Percentiles rank a stretch among this genome's conserved stretches.
Conservation (phyloP, 2,113 vertebrate species). For the Hemiscyllium ocellatum region DNA sequence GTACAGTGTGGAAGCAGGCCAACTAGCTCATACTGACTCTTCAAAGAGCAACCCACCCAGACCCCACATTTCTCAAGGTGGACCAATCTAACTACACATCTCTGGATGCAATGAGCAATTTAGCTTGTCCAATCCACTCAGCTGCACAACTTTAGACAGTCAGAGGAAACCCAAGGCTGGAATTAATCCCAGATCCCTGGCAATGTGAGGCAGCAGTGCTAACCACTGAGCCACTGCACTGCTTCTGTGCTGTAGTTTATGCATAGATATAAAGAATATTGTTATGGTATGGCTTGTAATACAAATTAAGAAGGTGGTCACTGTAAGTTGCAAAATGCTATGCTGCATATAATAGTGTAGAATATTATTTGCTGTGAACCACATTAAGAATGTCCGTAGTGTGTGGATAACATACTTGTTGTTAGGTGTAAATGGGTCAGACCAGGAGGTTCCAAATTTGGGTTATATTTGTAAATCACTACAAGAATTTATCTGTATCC, state of each 20-base stretch:
- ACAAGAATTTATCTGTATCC: not conserved
- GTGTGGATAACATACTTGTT: not conserved
- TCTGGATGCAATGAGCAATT: no score
- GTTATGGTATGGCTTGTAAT: not conserved
- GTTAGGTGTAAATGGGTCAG: not conserved
- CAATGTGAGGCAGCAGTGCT: no score
- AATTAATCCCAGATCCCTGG: no score
- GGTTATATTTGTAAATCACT: not conserved
- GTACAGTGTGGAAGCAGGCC: no score
- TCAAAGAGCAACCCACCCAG: no score
- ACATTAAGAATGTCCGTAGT: not conserved
- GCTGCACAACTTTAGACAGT: no score
- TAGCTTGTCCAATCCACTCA: no score
- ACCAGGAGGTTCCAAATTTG: not conserved
- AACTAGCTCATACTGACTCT: no score
- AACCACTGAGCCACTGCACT: no score
- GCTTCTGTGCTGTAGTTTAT: not conserved
- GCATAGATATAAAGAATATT: not conserved
- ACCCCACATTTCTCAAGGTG: no score
- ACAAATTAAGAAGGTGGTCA: not conserved
- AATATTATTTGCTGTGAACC: not conserved
- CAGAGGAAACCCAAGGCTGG: no score
- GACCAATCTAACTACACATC: no score
- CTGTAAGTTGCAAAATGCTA: not conserved
- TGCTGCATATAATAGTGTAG: not conserved